phyloP scores from a whole-genome alignment of 2,113 vertebrate genomes.

The Pheucticus melanocephalus region DNA sequence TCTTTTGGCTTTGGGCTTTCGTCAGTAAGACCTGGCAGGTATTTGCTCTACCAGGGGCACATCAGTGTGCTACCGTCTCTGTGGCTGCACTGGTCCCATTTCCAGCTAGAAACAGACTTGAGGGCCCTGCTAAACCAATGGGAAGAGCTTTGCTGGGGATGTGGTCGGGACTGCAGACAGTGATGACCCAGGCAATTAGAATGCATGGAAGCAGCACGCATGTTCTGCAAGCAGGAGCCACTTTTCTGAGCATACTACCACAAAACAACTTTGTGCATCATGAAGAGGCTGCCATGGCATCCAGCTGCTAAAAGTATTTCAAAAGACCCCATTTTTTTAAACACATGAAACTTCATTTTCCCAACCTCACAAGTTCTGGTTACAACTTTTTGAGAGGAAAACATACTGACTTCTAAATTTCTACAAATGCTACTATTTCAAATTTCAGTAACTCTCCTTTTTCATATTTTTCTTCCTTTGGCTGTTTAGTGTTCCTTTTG shows the following conservation, averaged over 20 bases:
- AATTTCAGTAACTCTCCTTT: neutral
- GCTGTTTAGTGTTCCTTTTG: neutral
- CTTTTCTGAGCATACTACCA: neutral
- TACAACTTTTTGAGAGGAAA: neutral
- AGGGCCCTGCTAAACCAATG: neutral
- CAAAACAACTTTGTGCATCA: neutral
- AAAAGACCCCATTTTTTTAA: neutral
- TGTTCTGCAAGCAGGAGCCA: neutral
- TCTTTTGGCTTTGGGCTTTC: neutral
- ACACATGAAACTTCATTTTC: constrained; percentile 7
- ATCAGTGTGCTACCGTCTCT: neutral
- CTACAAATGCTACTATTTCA: neutral
- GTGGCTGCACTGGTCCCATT: neutral
- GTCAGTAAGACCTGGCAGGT: neutral
- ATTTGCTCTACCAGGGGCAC: neutral
- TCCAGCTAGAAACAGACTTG: neutral
- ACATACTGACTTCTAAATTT: constrained; percentile 10
- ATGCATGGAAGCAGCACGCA: neutral
- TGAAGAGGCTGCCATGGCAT: neutral
- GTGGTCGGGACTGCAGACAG: neutral
- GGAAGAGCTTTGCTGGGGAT: neutral
- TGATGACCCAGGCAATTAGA: neutral
- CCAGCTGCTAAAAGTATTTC: neutral
- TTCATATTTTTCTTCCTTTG: neutral
- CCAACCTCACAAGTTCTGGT: constrained; percentile 10